A percentile compares a stretch with the other conserved stretches of the same genome.
Evolutionary conservation across 2,888 invertebrate genomes (phyloP).

Genomic region (Cantharis flavilabris): DNA sequence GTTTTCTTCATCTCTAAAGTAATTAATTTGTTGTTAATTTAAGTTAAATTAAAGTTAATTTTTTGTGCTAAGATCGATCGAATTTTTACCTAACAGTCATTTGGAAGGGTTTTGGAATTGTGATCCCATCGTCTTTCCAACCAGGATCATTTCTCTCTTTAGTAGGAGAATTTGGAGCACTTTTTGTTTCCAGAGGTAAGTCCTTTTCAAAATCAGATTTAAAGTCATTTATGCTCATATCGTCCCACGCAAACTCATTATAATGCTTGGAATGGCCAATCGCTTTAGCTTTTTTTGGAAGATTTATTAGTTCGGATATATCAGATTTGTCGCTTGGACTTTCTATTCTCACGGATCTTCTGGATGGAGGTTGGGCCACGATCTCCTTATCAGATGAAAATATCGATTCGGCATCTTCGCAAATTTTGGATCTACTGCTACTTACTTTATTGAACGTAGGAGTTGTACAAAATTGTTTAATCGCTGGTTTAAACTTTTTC

Average conservation of each 20-base stretch:
- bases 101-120: constrained; percentile 71
- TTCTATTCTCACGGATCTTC: constrained; percentile 54
- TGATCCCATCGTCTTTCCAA: constrained; percentile 54
- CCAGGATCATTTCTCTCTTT: constrained; percentile 51
- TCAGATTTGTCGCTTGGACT: constrained; percentile 45
- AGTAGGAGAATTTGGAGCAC: constrained; percentile 64
- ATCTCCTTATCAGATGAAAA: constrained; percentile 47
- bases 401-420: constrained; percentile 41
- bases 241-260: constrained; percentile 44
- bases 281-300: constrained; percentile 45
- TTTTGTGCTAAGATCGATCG: background rate
- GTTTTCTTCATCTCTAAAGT: constrained; percentile 68
- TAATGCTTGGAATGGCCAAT: constrained; percentile 43
- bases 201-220: constrained; percentile 40
- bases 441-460: constrained; percentile 40
- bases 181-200: constrained; percentile 51
- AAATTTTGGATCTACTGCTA: constrained; percentile 29
- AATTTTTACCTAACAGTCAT: constrained; percentile 66
- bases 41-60: no score
- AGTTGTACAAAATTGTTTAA: constrained; percentile 46
- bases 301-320: constrained; percentile 39
- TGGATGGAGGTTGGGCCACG: constrained; percentile 47
- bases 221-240: constrained; percentile 50
- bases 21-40: no score
- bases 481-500: constrained; percentile 35